Percentiles rank a stretch among this genome's conserved stretches.
phyloP scores from a whole-genome alignment of 2,113 vertebrate genomes.

The Chaetodon trifascialis region DNA sequence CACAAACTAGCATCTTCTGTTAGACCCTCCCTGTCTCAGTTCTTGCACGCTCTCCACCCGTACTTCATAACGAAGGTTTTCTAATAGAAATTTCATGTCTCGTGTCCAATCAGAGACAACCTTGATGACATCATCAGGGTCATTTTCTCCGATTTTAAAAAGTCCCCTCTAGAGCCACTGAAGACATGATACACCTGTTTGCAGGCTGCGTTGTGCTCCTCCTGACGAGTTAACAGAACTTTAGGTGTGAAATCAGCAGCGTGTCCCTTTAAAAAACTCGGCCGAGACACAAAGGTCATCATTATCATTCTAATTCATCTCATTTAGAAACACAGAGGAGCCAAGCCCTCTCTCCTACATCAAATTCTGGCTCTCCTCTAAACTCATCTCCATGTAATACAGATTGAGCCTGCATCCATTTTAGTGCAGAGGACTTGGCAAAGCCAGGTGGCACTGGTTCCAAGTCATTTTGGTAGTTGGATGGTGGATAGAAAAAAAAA shows the following conservation, averaged over 20 bases:
- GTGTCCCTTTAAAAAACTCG: constrained; percentile 24
- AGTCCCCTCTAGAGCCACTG: too few species aligned
- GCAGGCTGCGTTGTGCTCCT: neutral
- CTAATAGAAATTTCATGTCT: neutral
- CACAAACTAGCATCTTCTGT: neutral
- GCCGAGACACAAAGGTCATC: constrained; percentile 20
- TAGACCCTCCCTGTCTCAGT: neutral
- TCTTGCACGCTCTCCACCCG: neutral
- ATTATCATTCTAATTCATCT: constrained; percentile 36
- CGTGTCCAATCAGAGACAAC: neutral
- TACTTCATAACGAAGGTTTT: neutral
- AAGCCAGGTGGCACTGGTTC: constrained; percentile 17
- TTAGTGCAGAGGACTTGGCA: constrained; percentile 10
- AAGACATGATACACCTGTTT: neutral
- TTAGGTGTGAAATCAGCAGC: neutral
- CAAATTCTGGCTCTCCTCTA: constrained; percentile 22
- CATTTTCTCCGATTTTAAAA: too few species aligned
- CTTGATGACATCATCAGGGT: neutral
- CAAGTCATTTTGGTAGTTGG: constrained; percentile 34
- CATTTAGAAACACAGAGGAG: constrained; percentile 17
- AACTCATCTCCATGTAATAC: constrained; percentile 23
- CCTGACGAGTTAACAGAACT: neutral
- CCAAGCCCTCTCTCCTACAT: constrained; percentile 8
- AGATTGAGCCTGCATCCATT: constrained; percentile 15
- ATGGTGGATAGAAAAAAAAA: neutral